Base-by-base conservation (phyloP, 2,888 invertebrate genomes). In the Lumbricus terrestris region DNA sequence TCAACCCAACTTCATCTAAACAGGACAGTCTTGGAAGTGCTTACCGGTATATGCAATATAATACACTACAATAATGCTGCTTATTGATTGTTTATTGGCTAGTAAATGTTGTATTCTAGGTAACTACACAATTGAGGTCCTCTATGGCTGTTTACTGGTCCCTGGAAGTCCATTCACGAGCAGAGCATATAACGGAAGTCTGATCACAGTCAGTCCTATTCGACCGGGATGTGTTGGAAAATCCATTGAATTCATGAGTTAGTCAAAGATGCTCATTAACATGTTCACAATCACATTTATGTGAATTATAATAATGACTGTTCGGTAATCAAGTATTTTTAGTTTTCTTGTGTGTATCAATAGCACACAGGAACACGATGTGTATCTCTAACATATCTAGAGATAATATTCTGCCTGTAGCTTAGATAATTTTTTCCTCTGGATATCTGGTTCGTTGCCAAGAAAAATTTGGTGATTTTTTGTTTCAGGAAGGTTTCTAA, bases 191-290 rank as follows among this genome's bases (percentile, higher is more conserved):
- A 93, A 94, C 91, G 92, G 93, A 29, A 90, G 92, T 13, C 93
- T 94, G 88, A 97, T 99, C 94, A 96, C 96, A 94, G 97, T 99
- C 90, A 97, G 97, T 93, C 97, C 98, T 91, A 97, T 98, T 93
- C 97, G 97, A 5, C 97, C 97, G 95, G 98, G 98, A 92, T 96
- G 97, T 89, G 96, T 99, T 90, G 98, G 98, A 92, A 97, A 97
- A 95, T 97, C 98, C 90, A 98, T 99, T 90, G 97, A 98, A 95
- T 99, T 99, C 95, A 98, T 98, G 96, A 98, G 98, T 98, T 96
- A 96, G 96, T 94, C 35, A 38, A 35, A 34, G 88, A 40, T 6
- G 11, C 69, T 69, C n/a, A 47, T 20, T 29, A 69, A n/a, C n/a
- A n/a, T n/a, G n/a, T n/a, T n/a, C n/a, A n/a, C n/a, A n/a, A n/a